Evolutionary conservation across 2,113 vertebrate genomes (phyloP).

Genomic region (Oreochromis niloticus): DNA sequence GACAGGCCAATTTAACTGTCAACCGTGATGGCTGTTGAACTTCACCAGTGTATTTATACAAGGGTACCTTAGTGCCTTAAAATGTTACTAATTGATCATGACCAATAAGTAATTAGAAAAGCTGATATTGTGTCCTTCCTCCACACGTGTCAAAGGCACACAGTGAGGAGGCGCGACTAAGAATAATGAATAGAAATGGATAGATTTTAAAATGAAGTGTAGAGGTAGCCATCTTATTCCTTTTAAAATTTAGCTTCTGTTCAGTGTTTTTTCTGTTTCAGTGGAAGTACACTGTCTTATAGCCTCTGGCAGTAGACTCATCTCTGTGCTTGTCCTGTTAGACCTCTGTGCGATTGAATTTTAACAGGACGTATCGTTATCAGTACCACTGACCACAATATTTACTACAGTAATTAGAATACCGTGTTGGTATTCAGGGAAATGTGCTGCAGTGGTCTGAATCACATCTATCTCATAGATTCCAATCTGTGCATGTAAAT

Average conservation of each 20-base stretch:
- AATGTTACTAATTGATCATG: constrained; percentile 90
- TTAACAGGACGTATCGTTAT: not conserved
- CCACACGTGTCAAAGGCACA: constrained; percentile 36
- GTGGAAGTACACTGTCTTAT: not conserved
- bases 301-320: not conserved
- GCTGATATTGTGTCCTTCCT: constrained; percentile 46
- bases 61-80: constrained; percentile 78
- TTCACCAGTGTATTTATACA: constrained; percentile 88
- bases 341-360: not conserved
- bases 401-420: not conserved
- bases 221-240: not conserved
- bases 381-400: not conserved
- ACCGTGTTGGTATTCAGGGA: not conserved
- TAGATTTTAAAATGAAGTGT: not conserved
- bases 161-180: not conserved
- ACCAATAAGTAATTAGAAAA: constrained; percentile 85
- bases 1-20: constrained; percentile 97
- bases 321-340: not conserved
- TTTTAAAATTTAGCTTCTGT: not conserved
- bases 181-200: not conserved
- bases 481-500: not conserved
- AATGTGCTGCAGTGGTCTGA: not conserved
- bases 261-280: not conserved
- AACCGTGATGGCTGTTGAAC: constrained; percentile 89
- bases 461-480: not conserved